These are phyloP conservation scores for Pipistrellus kuhlii DNA, from an alignment of 2,797 vertebrate genomes.

Conservation along the genomic window DNA sequence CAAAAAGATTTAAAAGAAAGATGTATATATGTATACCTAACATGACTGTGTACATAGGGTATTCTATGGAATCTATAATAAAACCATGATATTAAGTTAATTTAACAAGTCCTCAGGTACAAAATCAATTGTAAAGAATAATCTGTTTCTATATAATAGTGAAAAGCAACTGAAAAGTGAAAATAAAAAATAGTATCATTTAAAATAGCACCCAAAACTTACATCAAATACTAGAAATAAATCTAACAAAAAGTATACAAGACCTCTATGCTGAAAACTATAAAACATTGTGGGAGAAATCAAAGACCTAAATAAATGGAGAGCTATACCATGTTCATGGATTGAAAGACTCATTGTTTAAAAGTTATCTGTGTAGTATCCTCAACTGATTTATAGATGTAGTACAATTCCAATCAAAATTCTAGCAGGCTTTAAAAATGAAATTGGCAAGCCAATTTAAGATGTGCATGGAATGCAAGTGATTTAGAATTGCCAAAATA, in stretches of 20 bases:
- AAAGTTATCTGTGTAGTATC: not conserved
- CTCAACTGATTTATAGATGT: not conserved
- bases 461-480: not conserved
- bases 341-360: not conserved
- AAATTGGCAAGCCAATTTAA: slow-evolving; percentile 8
- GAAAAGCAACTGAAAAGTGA: not conserved
- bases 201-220: not conserved
- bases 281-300: not conserved
- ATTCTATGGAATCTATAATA: not conserved
- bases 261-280: not conserved
- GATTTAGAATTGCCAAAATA: not conserved
- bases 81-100: not conserved
- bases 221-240: not conserved
- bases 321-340: not conserved
- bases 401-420: not conserved
- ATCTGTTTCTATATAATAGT: not conserved
- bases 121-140: not conserved
- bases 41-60: not conserved
- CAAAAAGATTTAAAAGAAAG: not conserved
- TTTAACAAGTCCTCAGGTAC: not conserved
- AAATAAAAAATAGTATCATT: not conserved
- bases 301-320: not conserved
- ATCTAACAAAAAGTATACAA: not conserved
- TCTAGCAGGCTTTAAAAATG: not conserved
- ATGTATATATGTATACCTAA: not conserved